Base-by-base conservation (phyloP, 2,888 invertebrate species). In the Tethea ocularis region DNA sequence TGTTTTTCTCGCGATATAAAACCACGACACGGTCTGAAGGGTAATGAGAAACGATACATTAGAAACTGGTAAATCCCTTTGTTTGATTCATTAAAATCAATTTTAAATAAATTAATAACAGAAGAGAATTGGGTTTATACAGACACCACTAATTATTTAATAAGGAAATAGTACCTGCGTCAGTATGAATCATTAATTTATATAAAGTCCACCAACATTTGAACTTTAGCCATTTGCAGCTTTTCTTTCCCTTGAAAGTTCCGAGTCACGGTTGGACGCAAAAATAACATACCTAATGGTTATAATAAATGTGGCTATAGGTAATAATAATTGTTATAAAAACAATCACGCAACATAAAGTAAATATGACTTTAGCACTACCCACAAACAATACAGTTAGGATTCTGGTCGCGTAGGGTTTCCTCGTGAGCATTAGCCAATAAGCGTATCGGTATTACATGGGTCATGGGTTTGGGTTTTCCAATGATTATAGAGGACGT, bases 321-420 rank as follows among this genome's bases (percentile, higher is more conserved):
- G n/a, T n/a, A 46, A 46, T 46, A 17, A 38, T 38, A 5, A 38
- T 4, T n/a, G 10, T 0, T 15, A 15, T 7, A 7, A 20, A n/a
- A 46, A 10, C 20, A 4, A 20, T 46, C 20, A 20, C 10, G 10
- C 20, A 13, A 33, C 0, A 46, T 20, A 41, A 38, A n/a, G 2
- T 38, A 38, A 38, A 20, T 46, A 10, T 41, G 17, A 41, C 7
- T 38, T 20, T 46, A n/a, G 4, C 20, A 20, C 46, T 10, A 20
- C 17, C 8, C 20, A 46, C 17, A 46, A 46, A 46, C 20, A 20
- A 46, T 46, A 41, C 41, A 46, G 46, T 46, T 46, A 20, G 46
- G 46, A 46, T n/a, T 46, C 46, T 20, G 20, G 46, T 46, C 46
- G 46, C 46, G 46, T 46, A 46, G 17, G 15, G 38, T 38, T 38